Evolutionary conservation across 2,113 vertebrate species (phyloP).

Genomic region (Nesoenas mayeri): DNA sequence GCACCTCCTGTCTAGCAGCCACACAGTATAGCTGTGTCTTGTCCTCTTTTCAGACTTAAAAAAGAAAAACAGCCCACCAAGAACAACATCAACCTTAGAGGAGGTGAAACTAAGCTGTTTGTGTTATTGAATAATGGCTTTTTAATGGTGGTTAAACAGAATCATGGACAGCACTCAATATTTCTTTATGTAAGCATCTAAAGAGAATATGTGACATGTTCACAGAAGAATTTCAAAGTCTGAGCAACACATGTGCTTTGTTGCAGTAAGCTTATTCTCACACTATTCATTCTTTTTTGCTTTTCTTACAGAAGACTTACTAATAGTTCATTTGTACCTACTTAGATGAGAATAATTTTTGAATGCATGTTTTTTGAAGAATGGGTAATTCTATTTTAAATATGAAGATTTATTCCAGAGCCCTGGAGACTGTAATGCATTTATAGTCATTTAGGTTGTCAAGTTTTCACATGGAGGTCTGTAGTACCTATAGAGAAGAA

Average conservation of each 20-base stretch:
- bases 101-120: slow-evolving; percentile 47
- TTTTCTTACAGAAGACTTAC: slow-evolving; percentile 1
- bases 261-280: background rate
- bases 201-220: background rate
- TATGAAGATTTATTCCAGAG: background rate
- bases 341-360: slow-evolving; percentile 1
- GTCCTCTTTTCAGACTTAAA: slow-evolving; percentile 51
- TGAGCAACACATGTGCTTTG: background rate
- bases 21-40: slow-evolving; percentile 64
- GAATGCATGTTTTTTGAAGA: background rate
- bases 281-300: slow-evolving; percentile 7
- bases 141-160: slow-evolving; percentile 58
- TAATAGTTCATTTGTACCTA: background rate
- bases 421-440: background rate
- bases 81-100: slow-evolving; percentile 7
- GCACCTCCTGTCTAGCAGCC: slow-evolving; percentile 53
- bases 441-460: background rate
- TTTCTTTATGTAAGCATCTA: slow-evolving; percentile 30
- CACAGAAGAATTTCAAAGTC: background rate
- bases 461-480: background rate
- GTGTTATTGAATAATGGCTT: slow-evolving; percentile 56
- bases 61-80: slow-evolving; percentile 40
- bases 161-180: slow-evolving; percentile 41
- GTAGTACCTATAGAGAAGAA: background rate
- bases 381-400: slow-evolving; percentile 27